Evolutionary conservation across 2,113 vertebrate genomes (phyloP).

Genomic region (Leucopternis melanops): DNA sequence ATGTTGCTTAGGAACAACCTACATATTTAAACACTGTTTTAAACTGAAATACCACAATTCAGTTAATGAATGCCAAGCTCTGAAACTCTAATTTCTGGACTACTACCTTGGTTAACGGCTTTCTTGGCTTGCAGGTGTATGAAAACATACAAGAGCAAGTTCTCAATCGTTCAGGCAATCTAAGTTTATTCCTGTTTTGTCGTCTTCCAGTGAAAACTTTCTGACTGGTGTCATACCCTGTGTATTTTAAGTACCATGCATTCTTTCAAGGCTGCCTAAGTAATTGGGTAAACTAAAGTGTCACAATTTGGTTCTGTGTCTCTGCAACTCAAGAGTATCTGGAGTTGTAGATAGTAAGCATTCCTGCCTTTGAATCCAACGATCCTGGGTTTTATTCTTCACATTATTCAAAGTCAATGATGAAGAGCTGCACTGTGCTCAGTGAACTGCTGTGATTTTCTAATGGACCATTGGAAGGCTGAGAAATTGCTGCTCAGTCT

Average conservation of each 20-base stretch:
- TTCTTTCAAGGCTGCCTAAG: neutral
- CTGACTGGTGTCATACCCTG: neutral
- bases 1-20: constrained; percentile 58
- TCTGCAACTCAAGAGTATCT: neutral
- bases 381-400: neutral
- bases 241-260: neutral
- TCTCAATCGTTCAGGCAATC: neutral
- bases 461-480: neutral
- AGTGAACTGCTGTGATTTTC: neutral
- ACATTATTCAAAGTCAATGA: neutral
- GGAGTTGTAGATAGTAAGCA: neutral
- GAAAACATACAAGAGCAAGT: neutral
- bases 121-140: neutral
- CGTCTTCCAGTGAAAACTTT: neutral
- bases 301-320: neutral
- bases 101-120: neutral
- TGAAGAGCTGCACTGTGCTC: neutral
- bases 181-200: neutral
- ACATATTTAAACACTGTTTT: constrained; percentile 42
- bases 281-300: neutral
- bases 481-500: neutral
- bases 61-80: constrained; percentile 12
- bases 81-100: neutral
- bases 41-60: constrained; percentile 1
- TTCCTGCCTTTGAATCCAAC: neutral